A percentile compares a stretch with the other conserved stretches of the same genome.
These are phyloP conservation scores for Brachyhypopomus gauderio DNA, from an alignment of 2,113 vertebrate species.

Conservation along the genomic window DNA sequence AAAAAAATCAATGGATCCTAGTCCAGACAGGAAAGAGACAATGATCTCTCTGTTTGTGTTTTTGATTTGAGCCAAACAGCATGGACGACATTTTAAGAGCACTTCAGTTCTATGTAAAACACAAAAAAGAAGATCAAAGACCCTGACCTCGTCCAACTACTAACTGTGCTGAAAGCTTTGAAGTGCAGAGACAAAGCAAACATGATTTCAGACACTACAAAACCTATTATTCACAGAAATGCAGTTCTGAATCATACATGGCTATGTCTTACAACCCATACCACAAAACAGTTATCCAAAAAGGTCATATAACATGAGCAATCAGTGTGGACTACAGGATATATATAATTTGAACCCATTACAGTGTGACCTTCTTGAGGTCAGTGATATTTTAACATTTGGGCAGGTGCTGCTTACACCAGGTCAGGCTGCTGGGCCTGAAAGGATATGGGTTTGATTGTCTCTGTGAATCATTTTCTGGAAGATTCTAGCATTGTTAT, in stretches of 20 bases:
- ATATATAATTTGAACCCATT: not conserved
- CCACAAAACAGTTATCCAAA: not conserved
- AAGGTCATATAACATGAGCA: not conserved
- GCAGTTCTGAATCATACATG: not conserved
- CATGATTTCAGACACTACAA: not conserved
- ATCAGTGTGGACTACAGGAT: not conserved
- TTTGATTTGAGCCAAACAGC: not conserved
- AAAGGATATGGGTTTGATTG: slow-evolving; percentile 15
- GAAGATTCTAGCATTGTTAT: slow-evolving; percentile 51
- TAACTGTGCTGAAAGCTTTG: slow-evolving; percentile 21
- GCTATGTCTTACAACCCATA: not conserved
- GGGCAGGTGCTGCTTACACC: not conserved
- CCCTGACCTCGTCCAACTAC: not conserved
- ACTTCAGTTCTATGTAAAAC: slow-evolving; percentile 1
- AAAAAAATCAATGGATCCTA: slow-evolving; percentile 2
- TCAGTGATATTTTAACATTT: slow-evolving; percentile 19
- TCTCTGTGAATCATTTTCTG: slow-evolving; percentile 50
- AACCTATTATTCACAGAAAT: not conserved
- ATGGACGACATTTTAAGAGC: not conserved
- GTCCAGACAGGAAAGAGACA: not conserved
- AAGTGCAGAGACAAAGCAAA: slow-evolving; percentile 15
- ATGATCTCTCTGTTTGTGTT: slow-evolving; percentile 24
- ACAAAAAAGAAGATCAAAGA: slow-evolving; percentile 44
- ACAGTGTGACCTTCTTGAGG: slow-evolving; percentile 10
- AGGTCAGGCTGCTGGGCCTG: not conserved